Evolutionary conservation across 2,113 vertebrate genomes (phyloP).

Genomic region (Peromyscus leucopus): DNA sequence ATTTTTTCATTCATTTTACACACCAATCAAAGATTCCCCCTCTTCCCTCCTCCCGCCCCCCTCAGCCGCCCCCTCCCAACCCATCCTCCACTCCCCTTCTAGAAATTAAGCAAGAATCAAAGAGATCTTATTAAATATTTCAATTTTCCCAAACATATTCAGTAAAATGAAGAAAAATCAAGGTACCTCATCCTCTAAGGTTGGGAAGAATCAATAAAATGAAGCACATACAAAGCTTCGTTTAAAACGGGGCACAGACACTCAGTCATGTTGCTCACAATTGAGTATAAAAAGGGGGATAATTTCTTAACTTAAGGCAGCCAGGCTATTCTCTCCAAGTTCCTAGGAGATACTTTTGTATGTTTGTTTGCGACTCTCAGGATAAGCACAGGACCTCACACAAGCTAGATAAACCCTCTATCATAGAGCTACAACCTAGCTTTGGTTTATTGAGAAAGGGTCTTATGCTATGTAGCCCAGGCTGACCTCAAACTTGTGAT

Average conservation of each 20-base stretch:
- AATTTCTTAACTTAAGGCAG: background rate
- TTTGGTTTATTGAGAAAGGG: background rate
- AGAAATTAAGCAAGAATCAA: background rate
- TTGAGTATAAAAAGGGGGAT: background rate
- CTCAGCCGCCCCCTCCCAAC: too few relatives aligned
- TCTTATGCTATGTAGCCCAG: background rate
- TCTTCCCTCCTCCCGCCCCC: too few relatives aligned
- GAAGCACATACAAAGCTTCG: background rate
- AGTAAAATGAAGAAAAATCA: background rate
- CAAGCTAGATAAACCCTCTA: background rate
- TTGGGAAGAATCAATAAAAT: background rate
- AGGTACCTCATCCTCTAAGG: background rate
- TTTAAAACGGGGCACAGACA: background rate
- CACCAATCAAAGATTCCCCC: too few relatives aligned
- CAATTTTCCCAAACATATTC: background rate
- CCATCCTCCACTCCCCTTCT: background rate
- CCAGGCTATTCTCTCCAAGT: background rate
- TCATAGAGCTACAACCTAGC: background rate
- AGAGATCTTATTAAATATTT: background rate
- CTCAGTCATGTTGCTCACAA: background rate
- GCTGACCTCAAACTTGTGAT: background rate
- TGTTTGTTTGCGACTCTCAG: background rate
- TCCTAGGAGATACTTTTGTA: background rate
- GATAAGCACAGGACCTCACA: background rate
- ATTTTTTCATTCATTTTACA: too few relatives aligned